These are phyloP conservation scores for Strongylocentrotus purpuratus DNA, from an alignment of 35 echinoderm and acorn worm species.

Conservation along the genomic window DNA sequence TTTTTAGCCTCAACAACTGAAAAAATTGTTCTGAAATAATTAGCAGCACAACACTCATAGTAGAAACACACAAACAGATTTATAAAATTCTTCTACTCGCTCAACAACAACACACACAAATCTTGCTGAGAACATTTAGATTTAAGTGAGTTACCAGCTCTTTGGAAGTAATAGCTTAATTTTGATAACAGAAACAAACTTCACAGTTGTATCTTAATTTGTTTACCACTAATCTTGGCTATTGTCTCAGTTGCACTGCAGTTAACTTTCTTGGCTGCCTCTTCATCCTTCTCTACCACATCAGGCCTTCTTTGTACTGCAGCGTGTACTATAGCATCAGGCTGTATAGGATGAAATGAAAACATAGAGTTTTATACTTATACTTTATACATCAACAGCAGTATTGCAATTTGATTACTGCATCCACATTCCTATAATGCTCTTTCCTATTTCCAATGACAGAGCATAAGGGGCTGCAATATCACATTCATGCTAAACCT, in stretches of 20 bases:
- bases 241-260: conserved; percentile 57
- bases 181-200: no score
- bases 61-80: no score
- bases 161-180: no score
- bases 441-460: neutral
- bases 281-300: conserved; percentile 72
- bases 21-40: no score
- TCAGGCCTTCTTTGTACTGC: conserved; percentile 72
- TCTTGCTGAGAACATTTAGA: no score
- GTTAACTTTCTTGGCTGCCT: conserved; percentile 57
- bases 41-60: no score
- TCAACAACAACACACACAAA: no score
- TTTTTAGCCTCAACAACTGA: no score
- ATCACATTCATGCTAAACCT: neutral
- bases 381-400: neutral
- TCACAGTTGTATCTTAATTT: neutral
- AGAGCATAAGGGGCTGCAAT: neutral
- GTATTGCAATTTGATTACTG: neutral
- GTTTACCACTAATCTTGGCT: conserved; percentile 63
- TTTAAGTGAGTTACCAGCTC: no score
- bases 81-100: neutral
- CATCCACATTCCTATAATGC: neutral
- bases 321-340: conserved; percentile 70
- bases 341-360: conserved; percentile 38
- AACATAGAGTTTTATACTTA: neutral